These are phyloP conservation scores for Nasonovia ribisnigri DNA, from an alignment of 2,888 invertebrate species.

Conservation along the genomic window DNA sequence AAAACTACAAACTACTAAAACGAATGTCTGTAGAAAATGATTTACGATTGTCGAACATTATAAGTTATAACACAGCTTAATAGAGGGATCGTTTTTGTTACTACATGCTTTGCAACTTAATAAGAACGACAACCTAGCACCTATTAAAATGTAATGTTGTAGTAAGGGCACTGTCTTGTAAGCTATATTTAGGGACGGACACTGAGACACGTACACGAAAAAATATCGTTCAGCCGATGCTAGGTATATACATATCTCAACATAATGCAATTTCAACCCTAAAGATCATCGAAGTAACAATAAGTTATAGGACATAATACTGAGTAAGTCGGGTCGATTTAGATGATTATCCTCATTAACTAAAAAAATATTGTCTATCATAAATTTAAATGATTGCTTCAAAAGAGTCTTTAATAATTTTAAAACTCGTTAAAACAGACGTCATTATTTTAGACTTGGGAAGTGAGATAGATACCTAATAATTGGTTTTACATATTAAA, in stretches of 20 bases:
- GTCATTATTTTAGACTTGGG: neutral
- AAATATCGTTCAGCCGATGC: neutral
- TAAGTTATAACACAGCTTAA: neutral
- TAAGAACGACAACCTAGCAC: neutral
- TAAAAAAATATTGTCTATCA: neutral
- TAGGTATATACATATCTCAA: neutral
- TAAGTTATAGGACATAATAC: neutral
- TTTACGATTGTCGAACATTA: neutral
- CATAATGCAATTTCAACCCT: neutral
- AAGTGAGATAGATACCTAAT: neutral
- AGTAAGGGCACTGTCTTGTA: neutral
- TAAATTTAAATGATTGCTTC: neutral
- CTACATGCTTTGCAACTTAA: neutral
- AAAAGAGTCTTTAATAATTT: constrained; percentile 5
- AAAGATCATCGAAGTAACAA: neutral
- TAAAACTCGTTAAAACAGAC: neutral
- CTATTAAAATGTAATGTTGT: neutral
- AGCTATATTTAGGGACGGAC: neutral
- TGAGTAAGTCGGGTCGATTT: neutral
- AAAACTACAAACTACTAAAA: neutral
- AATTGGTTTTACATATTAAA: neutral
- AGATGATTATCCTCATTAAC: neutral
- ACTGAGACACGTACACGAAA: neutral
- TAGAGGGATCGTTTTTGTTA: neutral
- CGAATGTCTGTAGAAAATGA: neutral